A percentile compares a stretch with the other conserved stretches of the same genome.
Conservation (phyloP, 2,113 vertebrate genomes). For the Archocentrus centrarchus region DNA sequence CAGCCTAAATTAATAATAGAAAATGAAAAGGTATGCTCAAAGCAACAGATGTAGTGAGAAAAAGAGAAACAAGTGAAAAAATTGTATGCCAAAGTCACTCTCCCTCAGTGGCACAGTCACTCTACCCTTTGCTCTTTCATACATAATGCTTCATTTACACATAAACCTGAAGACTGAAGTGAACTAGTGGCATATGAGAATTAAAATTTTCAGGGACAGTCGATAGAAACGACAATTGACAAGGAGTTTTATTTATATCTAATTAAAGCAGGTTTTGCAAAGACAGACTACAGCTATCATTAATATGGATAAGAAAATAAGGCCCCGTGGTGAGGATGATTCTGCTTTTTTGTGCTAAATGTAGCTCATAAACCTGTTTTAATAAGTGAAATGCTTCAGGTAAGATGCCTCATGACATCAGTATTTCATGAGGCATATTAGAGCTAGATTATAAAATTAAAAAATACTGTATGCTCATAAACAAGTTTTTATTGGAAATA, state of each 20-base stretch:
- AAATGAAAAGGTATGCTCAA: not conserved
- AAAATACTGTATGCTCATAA: no score
- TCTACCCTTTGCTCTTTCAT: not conserved
- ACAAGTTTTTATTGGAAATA: no score
- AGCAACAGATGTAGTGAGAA: not conserved
- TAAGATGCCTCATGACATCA: not conserved
- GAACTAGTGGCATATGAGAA: not conserved
- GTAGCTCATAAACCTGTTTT: no score
- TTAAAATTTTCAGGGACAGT: not conserved
- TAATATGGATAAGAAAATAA: not conserved
- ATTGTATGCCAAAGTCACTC: not conserved
- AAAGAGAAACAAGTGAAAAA: not conserved
- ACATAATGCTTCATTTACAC: not conserved
- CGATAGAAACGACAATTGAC: not conserved
- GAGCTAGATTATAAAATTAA: not conserved
- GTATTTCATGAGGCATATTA: not conserved
- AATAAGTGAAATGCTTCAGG: no score
- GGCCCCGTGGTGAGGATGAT: not conserved
- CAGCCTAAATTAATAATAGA: not conserved
- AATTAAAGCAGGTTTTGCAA: no score
- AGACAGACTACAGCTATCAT: not conserved
- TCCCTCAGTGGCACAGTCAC: not conserved
- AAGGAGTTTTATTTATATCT: not conserved
- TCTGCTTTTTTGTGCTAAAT: not conserved
- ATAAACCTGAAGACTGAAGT: not conserved